These are phyloP conservation scores for Tinea pellionella DNA, from an alignment of 2,888 invertebrate species.

Conservation along the genomic window DNA sequence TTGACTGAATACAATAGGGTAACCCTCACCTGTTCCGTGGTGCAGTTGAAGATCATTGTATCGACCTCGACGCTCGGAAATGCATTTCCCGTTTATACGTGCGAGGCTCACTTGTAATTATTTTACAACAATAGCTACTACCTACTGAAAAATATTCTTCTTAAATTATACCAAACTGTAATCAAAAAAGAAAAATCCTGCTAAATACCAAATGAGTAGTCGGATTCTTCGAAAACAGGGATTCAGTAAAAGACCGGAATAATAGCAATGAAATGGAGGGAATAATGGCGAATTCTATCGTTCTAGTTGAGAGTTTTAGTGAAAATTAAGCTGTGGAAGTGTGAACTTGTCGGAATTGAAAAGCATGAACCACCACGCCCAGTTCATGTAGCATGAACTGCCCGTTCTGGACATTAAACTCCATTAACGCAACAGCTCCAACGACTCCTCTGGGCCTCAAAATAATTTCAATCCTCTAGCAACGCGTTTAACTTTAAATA, in stretches of 20 bases:
- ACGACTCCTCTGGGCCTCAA: constrained; percentile 10
- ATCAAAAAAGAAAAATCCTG: neutral
- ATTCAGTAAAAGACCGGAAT: constrained; percentile 26
- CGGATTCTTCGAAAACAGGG: constrained; percentile 23
- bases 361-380: neutral
- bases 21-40: neutral
- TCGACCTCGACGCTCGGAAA: neutral
- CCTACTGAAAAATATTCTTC: too few relatives aligned
- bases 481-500: neutral
- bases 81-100: neutral
- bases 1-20: neutral
- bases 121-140: too few relatives aligned
- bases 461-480: constrained; percentile 4
- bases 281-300: constrained; percentile 34
- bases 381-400: constrained; percentile 7
- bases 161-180: too few relatives aligned
- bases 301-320: constrained; percentile 31
- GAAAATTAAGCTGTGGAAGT: constrained; percentile 33
- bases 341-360: constrained; percentile 9
- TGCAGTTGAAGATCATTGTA: constrained; percentile 5
- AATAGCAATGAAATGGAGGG: constrained; percentile 28
- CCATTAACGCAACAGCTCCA: constrained; percentile 10
- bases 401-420: neutral
- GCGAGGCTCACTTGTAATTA: neutral
- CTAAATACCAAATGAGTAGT: neutral